phyloP scores from a whole-genome alignment of 2,797 vertebrate genomes.

The Enteromius mattozi region DNA sequence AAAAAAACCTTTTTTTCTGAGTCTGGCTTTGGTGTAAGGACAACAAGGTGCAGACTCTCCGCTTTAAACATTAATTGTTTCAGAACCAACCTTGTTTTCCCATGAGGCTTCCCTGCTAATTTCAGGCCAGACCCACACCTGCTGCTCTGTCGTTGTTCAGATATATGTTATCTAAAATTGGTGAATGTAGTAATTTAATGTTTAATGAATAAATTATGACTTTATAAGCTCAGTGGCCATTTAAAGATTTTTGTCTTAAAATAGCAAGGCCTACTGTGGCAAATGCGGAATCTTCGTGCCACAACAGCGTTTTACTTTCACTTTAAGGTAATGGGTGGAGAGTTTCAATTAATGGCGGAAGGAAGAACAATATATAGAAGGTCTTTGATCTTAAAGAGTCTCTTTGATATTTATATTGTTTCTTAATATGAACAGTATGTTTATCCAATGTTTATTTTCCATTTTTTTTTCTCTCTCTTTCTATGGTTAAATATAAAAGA shows the following conservation, averaged over 20 bases:
- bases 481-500: too few species aligned
- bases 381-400: too few species aligned
- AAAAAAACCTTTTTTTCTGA: too few species aligned
- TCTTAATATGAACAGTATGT: too few species aligned
- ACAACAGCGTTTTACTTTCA: too few species aligned
- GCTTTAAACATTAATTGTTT: neutral
- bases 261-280: neutral
- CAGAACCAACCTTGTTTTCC: neutral
- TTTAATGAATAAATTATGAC: neutral
- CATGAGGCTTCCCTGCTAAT: neutral
- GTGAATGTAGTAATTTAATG: neutral
- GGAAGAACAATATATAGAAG: too few species aligned
- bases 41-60: neutral
- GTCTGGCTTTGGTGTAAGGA: neutral
- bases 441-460: too few species aligned
- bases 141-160: neutral
- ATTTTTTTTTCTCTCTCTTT: too few species aligned
- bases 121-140: neutral
- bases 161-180: conserved; percentile 21
- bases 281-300: too few species aligned
- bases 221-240: neutral
- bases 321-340: too few species aligned
- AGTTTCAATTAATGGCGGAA: too few species aligned
- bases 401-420: too few species aligned
- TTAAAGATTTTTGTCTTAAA: neutral